Evolutionary conservation across 2,113 vertebrate species (phyloP), one percentile per base, ranked within the genome.

Genomic region (Centropus unirufus): DNA sequence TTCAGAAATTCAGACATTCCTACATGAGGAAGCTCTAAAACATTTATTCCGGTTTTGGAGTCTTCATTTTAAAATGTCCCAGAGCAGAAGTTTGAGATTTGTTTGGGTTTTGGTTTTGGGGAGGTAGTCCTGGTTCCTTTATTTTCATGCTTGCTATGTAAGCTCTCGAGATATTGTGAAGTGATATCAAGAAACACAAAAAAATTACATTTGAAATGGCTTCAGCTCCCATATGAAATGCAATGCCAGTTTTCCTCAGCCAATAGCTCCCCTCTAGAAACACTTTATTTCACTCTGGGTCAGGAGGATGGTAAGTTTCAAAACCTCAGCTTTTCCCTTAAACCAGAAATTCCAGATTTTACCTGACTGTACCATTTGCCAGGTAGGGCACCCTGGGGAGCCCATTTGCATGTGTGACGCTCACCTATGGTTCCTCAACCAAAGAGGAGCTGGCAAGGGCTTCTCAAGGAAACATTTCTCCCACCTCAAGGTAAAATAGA

Each of bases 311-410:
- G 47, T 11, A 29, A 22, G 8, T 67, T 83, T 61, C 3, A 10
- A 62, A 69, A 52, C 10, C 5, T 4, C 1, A 0, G 20, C 3
- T 1, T 64, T 82, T 70, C 27, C 29, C 20, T n/a, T 55, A 57
- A 73, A 67, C 10, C n/a, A 57, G 54, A 91, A 83, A 70, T 21
- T 39, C 11, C 29, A 59, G 30, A 8, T 49, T 70, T 70, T 70
- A 9, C 47, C 67, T 0, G 1, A 2, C 13, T 8, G 2, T 36
- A 8, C 1, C 3, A 12, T 5, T 82, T 58, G n/a, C 20, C 9
- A 2, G 1, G 4, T 8, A 23, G 18, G 9, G 26, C 23, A 6
- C 0, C 1, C 21, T 3, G 2, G 13, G 8, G 11, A 55, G 2
- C 7, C 23, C 1, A 0, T 30, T 73, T 20, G 13, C 47, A 7